Base-by-base conservation (phyloP, 2,113 vertebrate genomes). In the Copsychus sechellarum region DNA sequence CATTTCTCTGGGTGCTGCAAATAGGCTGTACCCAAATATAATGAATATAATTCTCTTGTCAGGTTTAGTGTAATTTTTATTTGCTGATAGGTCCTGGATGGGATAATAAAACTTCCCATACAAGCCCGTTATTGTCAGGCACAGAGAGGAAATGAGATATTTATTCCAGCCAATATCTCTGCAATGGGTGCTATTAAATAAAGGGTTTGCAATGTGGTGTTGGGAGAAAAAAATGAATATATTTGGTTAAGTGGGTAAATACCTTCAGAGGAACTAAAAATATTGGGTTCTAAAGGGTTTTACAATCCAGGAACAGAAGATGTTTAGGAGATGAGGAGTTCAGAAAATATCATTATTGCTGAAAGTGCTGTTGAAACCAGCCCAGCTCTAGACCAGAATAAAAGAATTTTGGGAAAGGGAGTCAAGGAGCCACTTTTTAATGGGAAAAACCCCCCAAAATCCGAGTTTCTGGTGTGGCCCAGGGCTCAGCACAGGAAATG, bases 401-500 rank as follows among this genome's bases (percentile, higher is more conserved):
- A 70, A 29, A 24, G 11, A 50, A 54, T 0, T 16, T 1, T 61
- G 42, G 56, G 29, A 62, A 5, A 29, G 20, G 10, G 19, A 78
- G 24, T 1, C 28, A 18, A 80, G 33, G 3, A 3, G 28, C 1
- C 8, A 2, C 16, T 33, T 58, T 72, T 87, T 7, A 3, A 7
- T 2, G 12, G 60, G 15, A 10, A 29, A 66, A 74, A 0, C 2
- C 17, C 5, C 31, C 28, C 16, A 11, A 56, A 28, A 5, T 33
- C 4, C 3, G 14, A 58, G 5, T 4, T 79, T 1, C 22, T 24
- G n/a, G 9, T 4, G 8, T 13, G 42, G 2, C 34, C 2, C 5
- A 5, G 16, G 24, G 61, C 57, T 57, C 16, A 23, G n/a, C 6
- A 8, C 14, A 1, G 9, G 31, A n/a, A 17, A 26, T 6, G 9